Evolutionary conservation across 1,140 invertebrate species (phyloP).

Genomic region (Berghia stephanieae): DNA sequence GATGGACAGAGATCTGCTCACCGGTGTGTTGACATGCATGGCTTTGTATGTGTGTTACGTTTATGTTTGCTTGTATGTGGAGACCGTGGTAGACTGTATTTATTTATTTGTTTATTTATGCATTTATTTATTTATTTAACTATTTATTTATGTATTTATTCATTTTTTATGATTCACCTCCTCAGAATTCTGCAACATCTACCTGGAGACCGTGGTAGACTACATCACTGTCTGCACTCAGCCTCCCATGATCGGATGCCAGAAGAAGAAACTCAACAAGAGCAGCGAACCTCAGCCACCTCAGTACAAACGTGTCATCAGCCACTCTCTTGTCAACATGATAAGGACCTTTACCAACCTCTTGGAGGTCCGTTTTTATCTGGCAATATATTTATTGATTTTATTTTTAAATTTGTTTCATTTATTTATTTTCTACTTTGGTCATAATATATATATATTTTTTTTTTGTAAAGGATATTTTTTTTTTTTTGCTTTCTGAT

Average conservation of each 20-base stretch:
- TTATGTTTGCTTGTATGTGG: slow-evolving; percentile 1
- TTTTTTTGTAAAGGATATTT: too few relatives aligned
- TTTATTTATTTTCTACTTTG: too few relatives aligned
- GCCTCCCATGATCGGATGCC: slow-evolving; percentile 50
- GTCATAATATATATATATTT: too few relatives aligned
- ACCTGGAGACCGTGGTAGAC: slow-evolving; percentile 58
- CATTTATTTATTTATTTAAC: slow-evolving; percentile 10
- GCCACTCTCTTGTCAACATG: slow-evolving; percentile 61
- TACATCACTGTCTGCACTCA: slow-evolving; percentile 54
- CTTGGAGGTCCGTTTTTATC: slow-evolving; percentile 54
- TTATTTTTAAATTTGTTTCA: too few relatives aligned
- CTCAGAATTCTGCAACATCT: slow-evolving; percentile 57
- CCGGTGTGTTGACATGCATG: slow-evolving; percentile 20
- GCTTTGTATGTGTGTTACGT: background rate
- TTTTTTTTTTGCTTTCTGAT: too few relatives aligned
- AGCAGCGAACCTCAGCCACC: too few relatives aligned
- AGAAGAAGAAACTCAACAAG: slow-evolving; percentile 29
- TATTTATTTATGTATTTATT: slow-evolving; percentile 18
- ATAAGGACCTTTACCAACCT: slow-evolving; percentile 57
- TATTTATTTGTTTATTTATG: background rate
- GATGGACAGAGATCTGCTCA: slow-evolving; percentile 48
- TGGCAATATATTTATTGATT: background rate
- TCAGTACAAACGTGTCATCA: slow-evolving; percentile 52
- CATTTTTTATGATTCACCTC: slow-evolving; percentile 32
- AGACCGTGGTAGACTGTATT: background rate